phyloP scores from a whole-genome alignment of 1,140 invertebrate genomes.

The Ips nitidus region DNA sequence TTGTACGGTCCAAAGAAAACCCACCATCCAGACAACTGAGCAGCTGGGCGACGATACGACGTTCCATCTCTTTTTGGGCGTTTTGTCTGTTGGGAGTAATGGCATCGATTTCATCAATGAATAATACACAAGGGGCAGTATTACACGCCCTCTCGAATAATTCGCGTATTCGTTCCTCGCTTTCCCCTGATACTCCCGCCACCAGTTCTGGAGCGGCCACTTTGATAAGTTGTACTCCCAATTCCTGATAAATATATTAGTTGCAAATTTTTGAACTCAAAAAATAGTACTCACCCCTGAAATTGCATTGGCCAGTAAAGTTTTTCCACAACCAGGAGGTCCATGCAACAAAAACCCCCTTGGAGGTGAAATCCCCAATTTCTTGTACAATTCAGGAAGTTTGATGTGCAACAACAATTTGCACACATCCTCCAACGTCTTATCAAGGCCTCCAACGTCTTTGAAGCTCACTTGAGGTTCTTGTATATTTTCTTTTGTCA shows the following conservation, averaged over 20 bases:
- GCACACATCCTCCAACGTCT: constrained; percentile 74
- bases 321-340: constrained; percentile 93
- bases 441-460: constrained; percentile 75
- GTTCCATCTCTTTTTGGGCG: constrained; percentile 93
- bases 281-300: constrained; percentile 70
- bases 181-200: constrained; percentile 91
- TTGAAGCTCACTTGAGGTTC: constrained; percentile 39
- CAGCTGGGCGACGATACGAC: constrained; percentile 90
- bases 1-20: not conserved
- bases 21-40: constrained; percentile 83
- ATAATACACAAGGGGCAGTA: constrained; percentile 81
- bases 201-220: constrained; percentile 89
- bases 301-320: constrained; percentile 86
- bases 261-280: not conserved
- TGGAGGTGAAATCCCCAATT: constrained; percentile 78
- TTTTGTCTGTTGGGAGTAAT: constrained; percentile 84
- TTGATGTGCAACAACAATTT: constrained; percentile 77
- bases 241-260: constrained; percentile 45
- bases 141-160: constrained; percentile 82
- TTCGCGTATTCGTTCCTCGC: constrained; percentile 88
- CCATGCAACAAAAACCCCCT: constrained; percentile 87
- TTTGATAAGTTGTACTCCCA: constrained; percentile 76
- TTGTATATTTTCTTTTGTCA: not conserved
- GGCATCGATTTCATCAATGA: constrained; percentile 93
- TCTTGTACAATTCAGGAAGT: constrained; percentile 79